A percentile compares a stretch with the other conserved stretches of the same genome.
These are phyloP conservation scores for Babyrousa celebensis DNA, from an alignment of 2,797 vertebrate genomes.

Conservation along the genomic window DNA sequence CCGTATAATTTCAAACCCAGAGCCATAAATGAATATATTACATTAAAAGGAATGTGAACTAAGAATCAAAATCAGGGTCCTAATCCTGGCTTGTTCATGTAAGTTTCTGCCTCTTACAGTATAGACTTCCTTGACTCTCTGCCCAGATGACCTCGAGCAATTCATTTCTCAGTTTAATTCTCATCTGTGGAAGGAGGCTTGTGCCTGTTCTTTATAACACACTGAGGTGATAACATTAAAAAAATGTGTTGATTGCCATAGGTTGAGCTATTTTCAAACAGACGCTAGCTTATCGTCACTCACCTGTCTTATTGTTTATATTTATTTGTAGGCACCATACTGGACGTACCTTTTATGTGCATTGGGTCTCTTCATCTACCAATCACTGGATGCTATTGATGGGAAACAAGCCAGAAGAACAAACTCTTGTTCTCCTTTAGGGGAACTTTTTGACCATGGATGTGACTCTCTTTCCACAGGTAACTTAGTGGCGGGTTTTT, in stretches of 20 bases:
- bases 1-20: background rate
- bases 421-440: constrained; percentile 97
- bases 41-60: background rate
- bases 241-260: background rate
- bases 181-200: constrained; percentile 4
- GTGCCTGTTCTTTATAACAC: background rate
- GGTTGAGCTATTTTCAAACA: constrained; percentile 44
- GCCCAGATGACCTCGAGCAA: background rate
- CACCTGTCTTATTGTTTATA: constrained; percentile 47
- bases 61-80: background rate
- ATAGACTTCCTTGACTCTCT: background rate
- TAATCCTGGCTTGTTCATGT: background rate
- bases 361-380: constrained; percentile 97
- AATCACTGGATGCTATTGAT: constrained; percentile 98
- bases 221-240: background rate
- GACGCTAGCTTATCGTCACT: constrained; percentile 67
- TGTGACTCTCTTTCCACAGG: constrained; percentile 99
- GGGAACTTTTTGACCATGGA: constrained; percentile 99
- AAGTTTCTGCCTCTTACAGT: background rate
- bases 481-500: constrained; percentile 84
- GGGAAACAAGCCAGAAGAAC: constrained; percentile 99
- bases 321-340: constrained; percentile 93
- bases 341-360: constrained; percentile 96
- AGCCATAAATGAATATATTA: background rate
- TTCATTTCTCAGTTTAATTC: constrained; percentile 21